Percentiles rank a stretch among this genome's conserved stretches.
These are phyloP conservation scores for Arrhopalites spinosus DNA, from an alignment of 2,888 invertebrate genomes.

Conservation along the genomic window DNA sequence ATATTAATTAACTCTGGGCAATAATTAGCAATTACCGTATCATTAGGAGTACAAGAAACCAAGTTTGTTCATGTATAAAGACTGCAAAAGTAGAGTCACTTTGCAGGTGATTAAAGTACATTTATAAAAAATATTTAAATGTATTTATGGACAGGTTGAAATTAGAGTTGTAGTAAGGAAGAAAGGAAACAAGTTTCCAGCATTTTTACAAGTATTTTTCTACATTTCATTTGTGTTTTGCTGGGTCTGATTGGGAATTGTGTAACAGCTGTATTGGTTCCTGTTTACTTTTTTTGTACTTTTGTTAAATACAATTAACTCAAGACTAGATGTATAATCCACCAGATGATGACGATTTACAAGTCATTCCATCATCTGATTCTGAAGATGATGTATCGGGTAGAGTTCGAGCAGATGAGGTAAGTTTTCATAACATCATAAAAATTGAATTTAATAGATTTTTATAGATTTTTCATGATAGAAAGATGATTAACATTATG, in stretches of 20 bases:
- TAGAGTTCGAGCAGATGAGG: not conserved
- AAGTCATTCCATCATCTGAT: slow-evolving; percentile 35
- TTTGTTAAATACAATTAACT: not conserved
- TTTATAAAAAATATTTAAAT: not conserved
- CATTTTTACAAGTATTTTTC: not conserved
- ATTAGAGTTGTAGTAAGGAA: not conserved
- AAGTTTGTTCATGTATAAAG: not conserved
- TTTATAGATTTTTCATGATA: not conserved
- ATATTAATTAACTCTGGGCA: too few species aligned
- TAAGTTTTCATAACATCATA: not conserved
- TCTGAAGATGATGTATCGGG: slow-evolving; percentile 30
- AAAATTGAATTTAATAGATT: too few species aligned
- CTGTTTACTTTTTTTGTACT: too few species aligned
- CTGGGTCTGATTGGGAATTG: not conserved
- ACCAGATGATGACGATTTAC: slow-evolving; percentile 22
- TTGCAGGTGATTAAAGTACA: too few species aligned
- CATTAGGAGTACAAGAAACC: not conserved
- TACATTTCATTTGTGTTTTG: not conserved
- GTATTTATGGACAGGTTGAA: not conserved
- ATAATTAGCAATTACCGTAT: too few species aligned
- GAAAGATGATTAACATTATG: slow-evolving; percentile 1
- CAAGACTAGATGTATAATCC: slow-evolving; percentile 5
- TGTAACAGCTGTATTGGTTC: too few species aligned
- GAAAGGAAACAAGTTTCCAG: not conserved
- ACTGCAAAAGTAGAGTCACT: not conserved